phyloP scores from a whole-genome alignment of 2,888 invertebrate species.

The Drosophila colorata region DNA sequence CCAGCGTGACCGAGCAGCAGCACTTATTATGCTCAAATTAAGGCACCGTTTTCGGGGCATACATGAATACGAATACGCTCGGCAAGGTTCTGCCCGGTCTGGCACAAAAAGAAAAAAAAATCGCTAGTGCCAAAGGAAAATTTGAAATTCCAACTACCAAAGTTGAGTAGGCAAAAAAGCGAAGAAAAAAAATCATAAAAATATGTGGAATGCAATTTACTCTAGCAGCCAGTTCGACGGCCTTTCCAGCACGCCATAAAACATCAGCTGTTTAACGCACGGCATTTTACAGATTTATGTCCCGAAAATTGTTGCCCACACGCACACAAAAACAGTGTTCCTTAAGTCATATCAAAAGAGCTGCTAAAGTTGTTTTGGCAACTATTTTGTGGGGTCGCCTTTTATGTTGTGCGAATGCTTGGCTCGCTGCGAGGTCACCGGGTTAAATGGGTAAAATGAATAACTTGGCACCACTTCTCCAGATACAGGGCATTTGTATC shows the following conservation, averaged over 20 bases:
- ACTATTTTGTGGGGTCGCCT: slow-evolving; percentile 43
- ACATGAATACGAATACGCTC: slow-evolving; percentile 50
- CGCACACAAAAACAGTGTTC: slow-evolving; percentile 15
- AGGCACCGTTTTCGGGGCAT: slow-evolving; percentile 51
- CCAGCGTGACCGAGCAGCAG: slow-evolving; percentile 58
- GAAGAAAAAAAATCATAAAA: slow-evolving; percentile 1
- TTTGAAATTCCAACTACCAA: slow-evolving; percentile 73
- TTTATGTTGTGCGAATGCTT: slow-evolving; percentile 15
- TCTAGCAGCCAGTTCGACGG: slow-evolving; percentile 62
- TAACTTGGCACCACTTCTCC: slow-evolving; percentile 50
- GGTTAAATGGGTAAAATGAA: slow-evolving; percentile 49
- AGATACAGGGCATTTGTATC: slow-evolving; percentile 7
- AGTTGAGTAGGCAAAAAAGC: slow-evolving; percentile 30
- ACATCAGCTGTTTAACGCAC: slow-evolving; percentile 71
- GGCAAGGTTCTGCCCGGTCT: slow-evolving; percentile 24
- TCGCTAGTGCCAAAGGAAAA: slow-evolving; percentile 50
- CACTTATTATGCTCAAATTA: slow-evolving; percentile 79
- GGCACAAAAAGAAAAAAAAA: slow-evolving; percentile 12
- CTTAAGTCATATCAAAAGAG: slow-evolving; percentile 25
- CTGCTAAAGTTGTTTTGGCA: slow-evolving; percentile 64
- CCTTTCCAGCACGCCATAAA: slow-evolving; percentile 64
- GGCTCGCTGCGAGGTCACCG: slow-evolving; percentile 31
- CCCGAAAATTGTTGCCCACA: slow-evolving; percentile 55
- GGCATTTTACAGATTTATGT: slow-evolving; percentile 64
- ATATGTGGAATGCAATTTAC: slow-evolving; percentile 63